A percentile compares a stretch with the other conserved stretches of the same genome.
phyloP scores from a whole-genome alignment of 2,113 vertebrate species.

The Nothoprocta perdicaria region DNA sequence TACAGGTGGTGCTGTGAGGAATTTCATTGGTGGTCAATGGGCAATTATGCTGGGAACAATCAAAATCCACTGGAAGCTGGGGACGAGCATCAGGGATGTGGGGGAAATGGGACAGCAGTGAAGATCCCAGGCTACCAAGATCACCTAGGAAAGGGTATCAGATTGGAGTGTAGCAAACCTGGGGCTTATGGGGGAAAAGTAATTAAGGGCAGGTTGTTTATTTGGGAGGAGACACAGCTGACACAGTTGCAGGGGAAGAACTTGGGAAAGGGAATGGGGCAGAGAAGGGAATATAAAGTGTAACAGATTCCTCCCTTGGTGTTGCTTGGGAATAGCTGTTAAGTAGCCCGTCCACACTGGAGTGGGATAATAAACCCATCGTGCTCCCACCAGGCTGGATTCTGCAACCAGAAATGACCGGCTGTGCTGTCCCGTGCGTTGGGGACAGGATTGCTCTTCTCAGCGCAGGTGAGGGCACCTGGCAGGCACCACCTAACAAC shows the following conservation, averaged over 20 bases:
- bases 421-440: too few species aligned
- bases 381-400: background rate
- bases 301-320: background rate
- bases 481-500: background rate
- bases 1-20: background rate
- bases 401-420: background rate
- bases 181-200: background rate
- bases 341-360: background rate
- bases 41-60: background rate
- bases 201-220: background rate
- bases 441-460: background rate
- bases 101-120: background rate
- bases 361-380: background rate
- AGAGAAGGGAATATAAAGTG: too few species aligned
- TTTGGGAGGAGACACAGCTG: background rate
- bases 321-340: background rate
- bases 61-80: background rate
- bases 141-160: fast-evolving
- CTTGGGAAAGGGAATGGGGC: background rate
- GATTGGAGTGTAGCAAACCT: background rate
- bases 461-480: background rate
- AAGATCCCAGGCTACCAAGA: too few species aligned
- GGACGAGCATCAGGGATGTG: background rate
- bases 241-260: background rate
- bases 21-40: background rate